Conservation (phyloP, 2,113 vertebrate species). For the Apteryx owenii region DNA sequence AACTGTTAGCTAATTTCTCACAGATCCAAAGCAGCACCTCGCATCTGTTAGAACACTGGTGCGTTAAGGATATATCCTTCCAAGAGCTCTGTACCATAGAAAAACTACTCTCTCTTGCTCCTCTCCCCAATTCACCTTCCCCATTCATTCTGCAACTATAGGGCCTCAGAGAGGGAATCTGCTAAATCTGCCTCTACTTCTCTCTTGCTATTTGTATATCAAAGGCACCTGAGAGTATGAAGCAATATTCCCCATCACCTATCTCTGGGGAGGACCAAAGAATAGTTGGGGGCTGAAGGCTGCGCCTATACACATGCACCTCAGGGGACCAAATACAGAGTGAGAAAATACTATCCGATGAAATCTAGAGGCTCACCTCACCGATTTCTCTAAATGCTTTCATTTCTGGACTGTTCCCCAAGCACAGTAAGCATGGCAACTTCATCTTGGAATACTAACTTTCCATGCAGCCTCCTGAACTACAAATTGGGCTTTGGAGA, state of each 20-base stretch:
- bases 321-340: rapidly evolving
- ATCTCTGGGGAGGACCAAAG: not conserved
- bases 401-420: not conserved
- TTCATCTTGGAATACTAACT: not conserved
- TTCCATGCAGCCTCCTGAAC: not conserved
- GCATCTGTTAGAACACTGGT: not conserved
- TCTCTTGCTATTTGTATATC: not conserved
- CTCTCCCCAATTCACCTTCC: not conserved
- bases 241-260: not conserved
- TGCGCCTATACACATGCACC: not conserved
- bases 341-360: not conserved
- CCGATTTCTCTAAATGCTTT: not conserved
- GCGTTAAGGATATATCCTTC: not conserved
- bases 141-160: not conserved
- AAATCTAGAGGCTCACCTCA: not conserved
- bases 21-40: not conserved
- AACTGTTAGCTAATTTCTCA: not conserved
- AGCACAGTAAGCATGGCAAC: not conserved
- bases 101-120: not conserved
- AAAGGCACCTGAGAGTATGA: not conserved
- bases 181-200: not conserved
- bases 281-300: not conserved
- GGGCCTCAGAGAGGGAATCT: not conserved
- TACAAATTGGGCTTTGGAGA: not conserved
- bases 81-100: not conserved